phyloP scores from a whole-genome alignment of 2,888 invertebrate species.

The Tipula lateralis region DNA sequence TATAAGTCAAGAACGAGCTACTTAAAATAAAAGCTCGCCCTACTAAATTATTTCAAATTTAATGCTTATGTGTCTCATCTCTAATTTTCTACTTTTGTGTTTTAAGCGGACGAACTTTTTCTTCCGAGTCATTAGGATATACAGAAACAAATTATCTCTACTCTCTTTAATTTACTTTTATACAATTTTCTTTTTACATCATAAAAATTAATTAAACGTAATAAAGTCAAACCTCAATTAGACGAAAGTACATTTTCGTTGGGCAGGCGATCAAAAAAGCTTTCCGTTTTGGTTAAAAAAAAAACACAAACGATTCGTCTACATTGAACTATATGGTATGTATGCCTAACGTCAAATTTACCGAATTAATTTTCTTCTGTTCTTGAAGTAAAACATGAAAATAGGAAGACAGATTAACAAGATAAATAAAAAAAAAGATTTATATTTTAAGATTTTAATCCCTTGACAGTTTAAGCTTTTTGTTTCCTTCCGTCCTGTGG shows the following conservation, averaged over 20 bases:
- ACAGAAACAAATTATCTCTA: neutral
- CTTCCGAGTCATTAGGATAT: neutral
- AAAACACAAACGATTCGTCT: neutral
- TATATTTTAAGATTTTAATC: neutral
- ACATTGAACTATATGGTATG: too few species aligned
- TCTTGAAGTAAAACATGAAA: neutral
- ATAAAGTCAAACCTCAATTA: conserved; percentile 24
- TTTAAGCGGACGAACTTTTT: neutral
- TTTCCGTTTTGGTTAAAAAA: neutral
- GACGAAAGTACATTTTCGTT: neutral
- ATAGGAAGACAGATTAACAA: neutral
- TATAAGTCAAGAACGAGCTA: neutral
- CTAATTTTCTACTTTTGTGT: neutral
- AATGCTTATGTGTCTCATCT: neutral
- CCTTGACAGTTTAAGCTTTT: conserved; percentile 7
- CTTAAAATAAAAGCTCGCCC: neutral
- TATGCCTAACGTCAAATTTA: neutral
- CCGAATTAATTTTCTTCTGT: conserved; percentile 9
- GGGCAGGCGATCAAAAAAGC: neutral
- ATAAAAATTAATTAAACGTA: conserved; percentile 19
- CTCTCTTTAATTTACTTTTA: neutral
- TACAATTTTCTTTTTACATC: neutral
- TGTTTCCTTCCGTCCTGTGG: neutral
- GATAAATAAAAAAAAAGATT: neutral
- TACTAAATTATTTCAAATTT: neutral